A percentile compares a stretch with the other conserved stretches of the same genome.
Conservation (phyloP, 1,140 invertebrate genomes). For the Sipha flava region DNA sequence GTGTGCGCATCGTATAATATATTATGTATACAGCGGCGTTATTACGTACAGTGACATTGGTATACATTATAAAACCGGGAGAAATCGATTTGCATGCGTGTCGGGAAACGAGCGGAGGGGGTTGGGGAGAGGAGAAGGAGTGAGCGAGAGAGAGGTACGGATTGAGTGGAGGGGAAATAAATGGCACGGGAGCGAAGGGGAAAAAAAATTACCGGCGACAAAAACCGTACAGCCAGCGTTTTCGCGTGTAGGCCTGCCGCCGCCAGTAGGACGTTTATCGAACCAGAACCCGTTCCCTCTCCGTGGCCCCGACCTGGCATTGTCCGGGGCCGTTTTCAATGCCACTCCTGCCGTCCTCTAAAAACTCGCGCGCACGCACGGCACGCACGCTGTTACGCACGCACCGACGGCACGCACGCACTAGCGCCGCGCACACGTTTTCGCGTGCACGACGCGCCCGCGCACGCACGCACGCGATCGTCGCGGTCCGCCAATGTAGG, state of each 20-base stretch:
- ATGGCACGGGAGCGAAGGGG: not conserved
- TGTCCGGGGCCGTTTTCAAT: conserved; percentile 26
- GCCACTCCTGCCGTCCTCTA: not conserved
- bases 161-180: not conserved
- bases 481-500: not conserved
- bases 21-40: too few species aligned
- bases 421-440: not conserved
- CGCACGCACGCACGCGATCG: too few species aligned
- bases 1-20: too few species aligned
- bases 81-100: not conserved
- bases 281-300: conserved; percentile 19
- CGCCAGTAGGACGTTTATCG: conserved; percentile 20
- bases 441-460: not conserved
- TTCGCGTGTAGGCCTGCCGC: not conserved
- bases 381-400: not conserved
- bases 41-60: not conserved
- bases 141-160: too few species aligned
- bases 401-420: not conserved
- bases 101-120: not conserved
- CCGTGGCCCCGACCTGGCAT: conserved; percentile 10
- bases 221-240: not conserved
- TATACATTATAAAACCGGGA: not conserved
- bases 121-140: not conserved
- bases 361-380: not conserved
- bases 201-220: not conserved